These are phyloP conservation scores for Nomada lathburiana DNA, from an alignment of 2,888 invertebrate species.

Conservation along the genomic window DNA sequence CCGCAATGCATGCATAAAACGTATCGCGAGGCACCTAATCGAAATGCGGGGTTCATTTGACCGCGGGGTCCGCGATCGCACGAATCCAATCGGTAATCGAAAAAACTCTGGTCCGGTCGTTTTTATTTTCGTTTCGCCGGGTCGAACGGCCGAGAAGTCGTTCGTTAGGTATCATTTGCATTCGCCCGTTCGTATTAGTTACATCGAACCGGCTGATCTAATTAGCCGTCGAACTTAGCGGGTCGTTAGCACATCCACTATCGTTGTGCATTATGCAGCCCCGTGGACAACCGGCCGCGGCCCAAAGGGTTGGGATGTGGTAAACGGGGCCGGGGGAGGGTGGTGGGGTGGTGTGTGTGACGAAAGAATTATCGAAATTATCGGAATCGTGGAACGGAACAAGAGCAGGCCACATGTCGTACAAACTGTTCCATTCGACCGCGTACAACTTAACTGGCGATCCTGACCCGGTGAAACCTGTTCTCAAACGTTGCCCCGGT, in stretches of 20 bases:
- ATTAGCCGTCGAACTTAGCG: conserved; percentile 66
- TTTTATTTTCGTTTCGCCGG: conserved; percentile 46
- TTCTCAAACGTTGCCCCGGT: conserved; percentile 11
- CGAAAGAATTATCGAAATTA: conserved; percentile 59
- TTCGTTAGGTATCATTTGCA: conserved; percentile 69
- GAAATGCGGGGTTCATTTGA: conserved; percentile 66
- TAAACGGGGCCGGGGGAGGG: background rate
- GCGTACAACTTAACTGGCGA: conserved; percentile 55
- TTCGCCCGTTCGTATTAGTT: conserved; percentile 59
- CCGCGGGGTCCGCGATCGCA: conserved; percentile 64
- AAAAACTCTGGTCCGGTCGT: conserved; percentile 50
- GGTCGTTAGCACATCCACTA: conserved; percentile 63
- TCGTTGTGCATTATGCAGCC: conserved; percentile 58
- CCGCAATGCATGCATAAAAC: conserved; percentile 67
- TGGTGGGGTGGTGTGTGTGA: background rate
- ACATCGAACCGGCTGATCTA: conserved; percentile 63
- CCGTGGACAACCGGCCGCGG: conserved; percentile 27
- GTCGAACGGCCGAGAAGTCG: conserved; percentile 43
- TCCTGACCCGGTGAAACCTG: conserved; percentile 41
- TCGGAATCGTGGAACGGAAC: conserved; percentile 49
- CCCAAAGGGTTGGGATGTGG: background rate
- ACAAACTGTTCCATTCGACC: conserved; percentile 41
- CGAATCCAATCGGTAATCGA: conserved; percentile 62
- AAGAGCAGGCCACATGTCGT: conserved; percentile 42
- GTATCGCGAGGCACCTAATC: conserved; percentile 65